Conservation (phyloP, 2,888 invertebrate genomes). For the Adelphocoris suturalis region DNA sequence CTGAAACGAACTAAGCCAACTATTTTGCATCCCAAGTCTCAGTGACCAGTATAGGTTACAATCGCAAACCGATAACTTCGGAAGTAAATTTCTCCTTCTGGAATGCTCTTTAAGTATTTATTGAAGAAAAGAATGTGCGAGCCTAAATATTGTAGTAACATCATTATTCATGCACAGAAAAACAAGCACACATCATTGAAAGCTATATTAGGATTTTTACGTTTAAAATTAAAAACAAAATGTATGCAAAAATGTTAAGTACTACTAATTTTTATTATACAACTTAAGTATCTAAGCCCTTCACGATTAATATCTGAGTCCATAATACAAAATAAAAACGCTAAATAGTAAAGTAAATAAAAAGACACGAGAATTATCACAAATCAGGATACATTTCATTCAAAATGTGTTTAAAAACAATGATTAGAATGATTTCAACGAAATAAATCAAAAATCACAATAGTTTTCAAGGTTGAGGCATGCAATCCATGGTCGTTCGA, state of each 20-base stretch:
- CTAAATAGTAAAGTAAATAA: slow-evolving; percentile 41
- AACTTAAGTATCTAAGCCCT: slow-evolving; percentile 57
- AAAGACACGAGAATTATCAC: slow-evolving; percentile 50
- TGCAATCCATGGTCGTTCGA: slow-evolving; percentile 9
- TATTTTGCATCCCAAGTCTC: too few species aligned
- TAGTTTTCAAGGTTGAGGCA: neutral
- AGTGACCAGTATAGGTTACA: too few species aligned
- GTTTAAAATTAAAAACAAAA: neutral
- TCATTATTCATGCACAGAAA: neutral
- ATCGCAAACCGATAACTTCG: too few species aligned
- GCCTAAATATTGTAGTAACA: neutral
- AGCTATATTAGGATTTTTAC: neutral
- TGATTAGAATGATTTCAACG: neutral
- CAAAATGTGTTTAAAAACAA: slow-evolving; percentile 34
- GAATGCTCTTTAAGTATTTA: neutral
- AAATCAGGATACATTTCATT: slow-evolving; percentile 55
- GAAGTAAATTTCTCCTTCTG: too few species aligned
- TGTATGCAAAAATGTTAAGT: slow-evolving; percentile 3
- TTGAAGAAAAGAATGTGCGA: neutral
- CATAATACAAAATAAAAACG: slow-evolving; percentile 30
- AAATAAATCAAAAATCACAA: slow-evolving; percentile 4
- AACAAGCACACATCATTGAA: neutral
- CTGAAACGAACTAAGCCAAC: too few species aligned
- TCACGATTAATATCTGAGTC: slow-evolving; percentile 20
- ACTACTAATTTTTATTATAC: slow-evolving; percentile 24